These are phyloP conservation scores for Drepana falcataria DNA, from an alignment of 2,888 invertebrate species.

Conservation along the genomic window DNA sequence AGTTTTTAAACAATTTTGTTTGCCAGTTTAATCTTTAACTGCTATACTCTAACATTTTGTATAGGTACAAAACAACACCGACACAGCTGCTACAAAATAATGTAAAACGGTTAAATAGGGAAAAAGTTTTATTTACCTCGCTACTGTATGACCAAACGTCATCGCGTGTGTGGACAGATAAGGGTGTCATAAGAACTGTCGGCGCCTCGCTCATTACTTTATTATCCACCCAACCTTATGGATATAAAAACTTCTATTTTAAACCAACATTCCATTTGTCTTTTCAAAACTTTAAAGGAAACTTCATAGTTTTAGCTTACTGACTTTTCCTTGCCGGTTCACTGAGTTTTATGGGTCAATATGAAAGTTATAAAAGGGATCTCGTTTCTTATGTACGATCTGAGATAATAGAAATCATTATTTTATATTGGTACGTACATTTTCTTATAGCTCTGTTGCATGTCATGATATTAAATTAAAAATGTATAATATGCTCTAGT, in stretches of 20 bases:
- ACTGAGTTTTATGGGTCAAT: background rate
- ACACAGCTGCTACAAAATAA: background rate
- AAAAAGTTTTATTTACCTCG: background rate
- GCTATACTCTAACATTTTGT: no score
- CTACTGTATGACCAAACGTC: conserved; percentile 3
- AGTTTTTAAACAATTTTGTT: no score
- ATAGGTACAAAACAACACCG: background rate
- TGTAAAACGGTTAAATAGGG: background rate
- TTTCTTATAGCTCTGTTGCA: no score
- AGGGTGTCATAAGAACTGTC: conserved; percentile 70
- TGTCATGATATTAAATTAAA: no score
- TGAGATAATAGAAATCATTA: background rate
- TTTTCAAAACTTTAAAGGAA: background rate
- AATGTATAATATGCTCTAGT: no score
- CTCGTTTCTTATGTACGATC: background rate
- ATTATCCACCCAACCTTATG: conserved; percentile 59
- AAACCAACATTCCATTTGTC: conserved; percentile 19
- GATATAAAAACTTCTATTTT: conserved; percentile 34
- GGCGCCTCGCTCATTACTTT: conserved; percentile 64
- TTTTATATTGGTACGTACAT: no score
- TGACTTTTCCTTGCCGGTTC: background rate
- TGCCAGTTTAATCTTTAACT: no score
- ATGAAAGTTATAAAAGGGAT: background rate
- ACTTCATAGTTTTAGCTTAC: background rate
- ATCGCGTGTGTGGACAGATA: conserved; percentile 69